Conservation (phyloP, 2,888 invertebrate genomes). For the Ecliptopera silaceata region DNA sequence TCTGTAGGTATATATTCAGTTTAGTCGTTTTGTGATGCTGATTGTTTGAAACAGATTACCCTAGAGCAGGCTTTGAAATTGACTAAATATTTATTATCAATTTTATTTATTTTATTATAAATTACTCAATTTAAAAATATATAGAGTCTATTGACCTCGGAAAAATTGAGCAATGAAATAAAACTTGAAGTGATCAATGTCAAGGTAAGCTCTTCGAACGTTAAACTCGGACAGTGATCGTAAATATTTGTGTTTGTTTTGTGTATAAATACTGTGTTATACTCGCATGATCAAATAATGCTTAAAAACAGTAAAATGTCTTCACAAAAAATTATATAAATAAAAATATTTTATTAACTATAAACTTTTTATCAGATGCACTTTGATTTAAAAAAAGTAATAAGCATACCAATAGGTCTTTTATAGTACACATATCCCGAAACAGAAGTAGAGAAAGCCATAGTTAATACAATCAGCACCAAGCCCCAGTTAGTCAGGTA, state of each 20-base stretch:
- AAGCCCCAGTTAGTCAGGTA: slow-evolving; percentile 77
- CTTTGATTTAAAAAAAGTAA: slow-evolving; percentile 2
- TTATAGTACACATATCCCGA: slow-evolving; percentile 58
- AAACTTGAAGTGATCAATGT: slow-evolving; percentile 17
- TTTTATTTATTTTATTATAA: not conserved
- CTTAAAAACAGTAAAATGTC: no score
- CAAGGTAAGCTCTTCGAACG: slow-evolving; percentile 6
- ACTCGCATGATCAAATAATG: no score
- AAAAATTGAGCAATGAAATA: slow-evolving; percentile 12
- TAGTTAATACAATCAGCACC: slow-evolving; percentile 55
- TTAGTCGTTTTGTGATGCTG: no score
- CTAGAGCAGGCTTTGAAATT: no score
- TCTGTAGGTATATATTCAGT: no score
- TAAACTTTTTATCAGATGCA: no score
- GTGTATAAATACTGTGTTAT: not conserved
- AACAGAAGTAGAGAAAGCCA: slow-evolving; percentile 57
- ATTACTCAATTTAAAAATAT: slow-evolving; percentile 5
- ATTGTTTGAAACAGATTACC: no score
- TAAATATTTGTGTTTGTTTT: not conserved
- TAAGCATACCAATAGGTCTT: slow-evolving; percentile 58
- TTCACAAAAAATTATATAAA: no score
- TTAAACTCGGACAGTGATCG: not conserved
- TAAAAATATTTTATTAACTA: no score
- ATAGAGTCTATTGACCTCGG: slow-evolving; percentile 26
- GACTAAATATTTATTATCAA: no score